These are phyloP conservation scores for Lasioglossum malachurum DNA, from an alignment of 2,888 invertebrate genomes.

Conservation along the genomic window DNA sequence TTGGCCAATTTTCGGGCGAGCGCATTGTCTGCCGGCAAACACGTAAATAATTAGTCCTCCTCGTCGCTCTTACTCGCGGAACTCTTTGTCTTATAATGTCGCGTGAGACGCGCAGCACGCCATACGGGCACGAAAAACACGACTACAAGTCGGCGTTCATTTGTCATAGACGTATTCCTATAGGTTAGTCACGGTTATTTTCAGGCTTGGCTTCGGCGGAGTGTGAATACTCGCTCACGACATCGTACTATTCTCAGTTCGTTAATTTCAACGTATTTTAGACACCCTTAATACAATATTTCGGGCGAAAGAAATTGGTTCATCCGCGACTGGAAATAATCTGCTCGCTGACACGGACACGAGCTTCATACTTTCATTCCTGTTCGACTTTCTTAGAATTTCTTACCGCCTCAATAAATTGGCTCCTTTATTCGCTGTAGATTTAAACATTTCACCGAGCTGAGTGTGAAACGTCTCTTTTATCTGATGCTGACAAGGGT, in stretches of 20 bases:
- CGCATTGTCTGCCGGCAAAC: slow-evolving; percentile 32
- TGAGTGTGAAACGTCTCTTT: neutral
- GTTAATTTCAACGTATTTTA: neutral
- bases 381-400: neutral
- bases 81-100: neutral
- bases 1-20: slow-evolving; percentile 35
- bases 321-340: neutral
- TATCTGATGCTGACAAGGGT: neutral
- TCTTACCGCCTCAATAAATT: neutral
- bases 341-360: neutral
- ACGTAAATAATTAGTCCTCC: neutral
- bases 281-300: neutral
- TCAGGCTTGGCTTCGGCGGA: neutral
- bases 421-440: neutral
- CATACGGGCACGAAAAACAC: neutral
- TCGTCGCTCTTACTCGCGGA: neutral
- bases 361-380: neutral
- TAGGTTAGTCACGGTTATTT: neutral
- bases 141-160: neutral
- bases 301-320: neutral
- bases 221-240: neutral
- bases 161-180: slow-evolving; percentile 7
- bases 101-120: neutral
- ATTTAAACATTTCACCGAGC: neutral
- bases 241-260: neutral